These are phyloP conservation scores for Synchiropus splendidus DNA, from an alignment of 2,113 vertebrate species.

Conservation along the genomic window DNA sequence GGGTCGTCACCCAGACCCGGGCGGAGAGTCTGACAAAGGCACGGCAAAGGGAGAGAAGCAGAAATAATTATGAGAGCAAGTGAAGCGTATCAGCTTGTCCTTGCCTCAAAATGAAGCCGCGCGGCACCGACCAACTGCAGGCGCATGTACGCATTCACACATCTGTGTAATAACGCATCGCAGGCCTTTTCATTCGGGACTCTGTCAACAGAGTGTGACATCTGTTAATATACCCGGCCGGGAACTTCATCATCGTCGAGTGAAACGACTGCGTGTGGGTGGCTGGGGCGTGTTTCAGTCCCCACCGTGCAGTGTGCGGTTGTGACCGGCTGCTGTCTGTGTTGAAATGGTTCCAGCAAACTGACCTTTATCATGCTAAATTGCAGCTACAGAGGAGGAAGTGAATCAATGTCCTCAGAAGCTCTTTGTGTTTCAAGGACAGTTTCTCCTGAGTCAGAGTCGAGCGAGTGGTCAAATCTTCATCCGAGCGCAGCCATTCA, in stretches of 20 bases:
- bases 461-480: conserved; percentile 52
- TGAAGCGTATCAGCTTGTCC: conserved; percentile 53
- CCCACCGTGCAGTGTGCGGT: conserved; percentile 5
- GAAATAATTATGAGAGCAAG: conserved; percentile 63
- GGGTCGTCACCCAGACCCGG: conserved; percentile 36
- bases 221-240: conserved; percentile 19
- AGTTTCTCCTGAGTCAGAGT: conserved; percentile 36
- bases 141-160: conserved; percentile 37
- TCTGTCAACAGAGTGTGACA: conserved; percentile 26
- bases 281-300: conserved; percentile 14
- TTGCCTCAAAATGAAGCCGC: conserved; percentile 54
- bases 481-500: conserved; percentile 44
- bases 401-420: conserved; percentile 45
- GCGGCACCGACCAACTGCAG: conserved; percentile 43
- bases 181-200: conserved; percentile 26
- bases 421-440: conserved; percentile 58
- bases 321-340: conserved; percentile 10
- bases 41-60: conserved; percentile 49
- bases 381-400: conserved; percentile 22
- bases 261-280: conserved; percentile 2
- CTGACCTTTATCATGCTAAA: conserved; percentile 20
- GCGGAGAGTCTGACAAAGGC: conserved; percentile 34
- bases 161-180: conserved; percentile 53
- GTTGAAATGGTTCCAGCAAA: conserved; percentile 17
- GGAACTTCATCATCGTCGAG: conserved; percentile 20